A percentile compares a stretch with the other conserved stretches of the same genome.
Conservation (phyloP, 1,140 invertebrate genomes). For the Drosophila pandora region DNA sequence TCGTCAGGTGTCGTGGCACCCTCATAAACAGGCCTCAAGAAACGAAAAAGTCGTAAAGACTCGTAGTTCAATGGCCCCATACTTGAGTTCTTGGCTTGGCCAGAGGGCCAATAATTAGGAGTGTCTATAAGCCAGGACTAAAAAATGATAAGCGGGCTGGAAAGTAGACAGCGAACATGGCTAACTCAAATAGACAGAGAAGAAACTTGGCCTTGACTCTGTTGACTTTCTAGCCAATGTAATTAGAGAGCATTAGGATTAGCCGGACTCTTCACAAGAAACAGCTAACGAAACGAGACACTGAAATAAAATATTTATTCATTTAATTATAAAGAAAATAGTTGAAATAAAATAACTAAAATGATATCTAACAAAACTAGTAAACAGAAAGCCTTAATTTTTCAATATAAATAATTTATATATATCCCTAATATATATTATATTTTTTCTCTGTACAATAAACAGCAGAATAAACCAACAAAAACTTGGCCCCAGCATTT, state of each 20-base stretch:
- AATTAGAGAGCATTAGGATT: slow-evolving; percentile 81
- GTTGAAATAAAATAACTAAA: not conserved
- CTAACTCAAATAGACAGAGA: slow-evolving; percentile 38
- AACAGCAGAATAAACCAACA: slow-evolving; percentile 31
- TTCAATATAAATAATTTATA: no score
- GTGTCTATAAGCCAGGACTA: slow-evolving; percentile 48
- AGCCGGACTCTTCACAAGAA: slow-evolving; percentile 50
- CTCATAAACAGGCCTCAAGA: slow-evolving; percentile 26
- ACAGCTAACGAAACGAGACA: slow-evolving; percentile 45
- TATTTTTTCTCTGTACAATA: slow-evolving; percentile 1
- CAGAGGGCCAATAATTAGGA: slow-evolving; percentile 68
- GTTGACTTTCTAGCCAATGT: slow-evolving; percentile 58
- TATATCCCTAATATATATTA: not conserved
- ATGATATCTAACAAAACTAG: not conserved
- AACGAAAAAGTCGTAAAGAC: not conserved
- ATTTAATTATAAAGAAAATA: not conserved
- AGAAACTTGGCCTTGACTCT: slow-evolving; percentile 42
- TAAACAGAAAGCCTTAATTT: no score
- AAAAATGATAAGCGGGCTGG: slow-evolving; percentile 67
- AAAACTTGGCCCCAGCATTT: slow-evolving; percentile 32
- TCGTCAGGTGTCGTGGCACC: slow-evolving; percentile 44
- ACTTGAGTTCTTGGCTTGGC: slow-evolving; percentile 14
- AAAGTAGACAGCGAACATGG: slow-evolving; percentile 63
- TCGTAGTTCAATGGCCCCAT: slow-evolving; percentile 52
- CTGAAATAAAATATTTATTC: not conserved